phyloP scores from a whole-genome alignment of 1,140 invertebrate species.

The Oreohelix idahoensis region DNA sequence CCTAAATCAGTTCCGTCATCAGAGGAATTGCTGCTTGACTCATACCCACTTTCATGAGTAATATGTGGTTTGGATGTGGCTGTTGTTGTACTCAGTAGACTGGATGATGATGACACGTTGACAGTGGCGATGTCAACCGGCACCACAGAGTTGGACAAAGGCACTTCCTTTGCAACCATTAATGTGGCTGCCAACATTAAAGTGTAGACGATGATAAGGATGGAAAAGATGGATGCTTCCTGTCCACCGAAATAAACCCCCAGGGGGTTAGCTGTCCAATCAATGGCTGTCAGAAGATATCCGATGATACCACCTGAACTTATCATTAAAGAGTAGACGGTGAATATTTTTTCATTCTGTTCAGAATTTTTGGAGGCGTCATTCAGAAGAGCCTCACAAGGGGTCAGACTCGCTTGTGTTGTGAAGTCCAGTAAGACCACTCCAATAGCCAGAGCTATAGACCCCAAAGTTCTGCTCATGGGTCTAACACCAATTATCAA shows the following conservation, averaged over 20 bases:
- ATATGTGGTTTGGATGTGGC: background rate
- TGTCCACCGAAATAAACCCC: slow-evolving; percentile 67
- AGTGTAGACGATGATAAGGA: slow-evolving; percentile 67
- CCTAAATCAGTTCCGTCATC: background rate
- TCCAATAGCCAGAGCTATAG: slow-evolving; percentile 68
- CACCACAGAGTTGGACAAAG: slow-evolving; percentile 34
- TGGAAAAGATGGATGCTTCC: slow-evolving; percentile 67
- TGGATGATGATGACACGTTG: slow-evolving; percentile 6
- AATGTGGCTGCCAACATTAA: slow-evolving; percentile 63
- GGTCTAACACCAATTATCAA: slow-evolving; percentile 52
- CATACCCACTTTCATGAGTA: slow-evolving; percentile 43
- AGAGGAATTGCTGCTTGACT: slow-evolving; percentile 32
- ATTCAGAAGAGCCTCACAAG: slow-evolving; percentile 74
- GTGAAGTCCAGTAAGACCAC: slow-evolving; percentile 75
- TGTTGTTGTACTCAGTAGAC: background rate
- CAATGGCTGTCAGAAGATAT: slow-evolving; percentile 75
- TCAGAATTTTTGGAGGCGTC: slow-evolving; percentile 69
- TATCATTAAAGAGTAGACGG: slow-evolving; percentile 74
- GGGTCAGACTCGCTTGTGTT: slow-evolving; percentile 74
- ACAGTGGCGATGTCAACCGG: slow-evolving; percentile 25
- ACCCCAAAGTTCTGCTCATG: slow-evolving; percentile 51
- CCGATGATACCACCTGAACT: slow-evolving; percentile 75
- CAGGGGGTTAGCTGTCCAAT: slow-evolving; percentile 71
- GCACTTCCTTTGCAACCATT: slow-evolving; percentile 61
- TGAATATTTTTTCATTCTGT: slow-evolving; percentile 71